Conservation (phyloP, 2,113 vertebrate genomes). For the Phrynocephalus versicolor region DNA sequence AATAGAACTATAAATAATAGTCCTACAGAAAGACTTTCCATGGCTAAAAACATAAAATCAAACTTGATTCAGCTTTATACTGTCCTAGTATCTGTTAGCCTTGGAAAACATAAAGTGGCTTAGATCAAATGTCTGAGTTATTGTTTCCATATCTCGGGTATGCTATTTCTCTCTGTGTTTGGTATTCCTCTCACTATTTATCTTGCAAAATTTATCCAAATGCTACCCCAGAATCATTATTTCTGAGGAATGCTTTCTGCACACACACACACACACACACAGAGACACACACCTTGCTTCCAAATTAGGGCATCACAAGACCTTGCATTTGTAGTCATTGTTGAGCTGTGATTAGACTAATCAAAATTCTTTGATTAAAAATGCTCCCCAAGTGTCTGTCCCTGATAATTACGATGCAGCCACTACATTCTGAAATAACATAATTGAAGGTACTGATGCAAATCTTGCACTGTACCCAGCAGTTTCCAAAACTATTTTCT, state of each 20-base stretch:
- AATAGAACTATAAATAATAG: conserved; percentile 46
- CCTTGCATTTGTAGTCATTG: conserved; percentile 63
- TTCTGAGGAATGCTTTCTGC: conserved; percentile 59
- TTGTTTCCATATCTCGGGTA: conserved; percentile 16
- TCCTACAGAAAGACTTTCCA: conserved; percentile 48
- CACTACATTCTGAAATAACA: conserved; percentile 27
- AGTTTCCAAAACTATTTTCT: background rate
- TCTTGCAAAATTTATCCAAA: conserved; percentile 40
- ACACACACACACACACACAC: too few relatives aligned
- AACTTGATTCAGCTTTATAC: conserved; percentile 44
- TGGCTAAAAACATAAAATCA: conserved; percentile 52
- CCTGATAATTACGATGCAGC: conserved; percentile 61
- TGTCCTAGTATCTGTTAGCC: conserved; percentile 42
- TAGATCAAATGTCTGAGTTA: conserved; percentile 54
- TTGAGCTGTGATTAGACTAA: conserved; percentile 68
- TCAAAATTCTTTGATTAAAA: conserved; percentile 74
- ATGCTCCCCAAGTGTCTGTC: conserved; percentile 53
- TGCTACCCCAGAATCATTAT: conserved; percentile 61
- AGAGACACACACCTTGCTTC: too few relatives aligned
- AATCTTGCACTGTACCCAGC: background rate
- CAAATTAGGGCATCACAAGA: conserved; percentile 62
- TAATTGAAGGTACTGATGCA: conserved; percentile 32
- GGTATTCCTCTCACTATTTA: conserved; percentile 26
- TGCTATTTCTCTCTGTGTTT: conserved; percentile 26
- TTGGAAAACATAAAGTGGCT: conserved; percentile 45